Evolutionary conservation across 92 coral and sea anemone species (phyloP).

Genomic region (Parazoanthus atlanticus): DNA sequence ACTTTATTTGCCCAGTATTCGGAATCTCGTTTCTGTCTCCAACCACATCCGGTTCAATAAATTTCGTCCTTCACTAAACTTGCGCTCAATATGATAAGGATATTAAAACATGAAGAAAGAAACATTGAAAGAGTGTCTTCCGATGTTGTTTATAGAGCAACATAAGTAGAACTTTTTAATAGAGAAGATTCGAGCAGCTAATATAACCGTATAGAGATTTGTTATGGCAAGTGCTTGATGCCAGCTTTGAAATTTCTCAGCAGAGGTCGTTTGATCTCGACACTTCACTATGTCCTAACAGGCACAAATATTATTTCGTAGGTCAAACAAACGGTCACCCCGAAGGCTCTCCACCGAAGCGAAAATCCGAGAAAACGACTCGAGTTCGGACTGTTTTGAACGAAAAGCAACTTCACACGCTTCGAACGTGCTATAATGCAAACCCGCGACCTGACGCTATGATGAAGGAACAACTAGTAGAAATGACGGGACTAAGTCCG

Average conservation of each 20-base stretch:
- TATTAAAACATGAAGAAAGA: slow-evolving; percentile 1
- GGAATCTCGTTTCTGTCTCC: slow-evolving; percentile 57
- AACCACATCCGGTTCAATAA: slow-evolving; percentile 70
- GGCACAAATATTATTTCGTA: slow-evolving; percentile 46
- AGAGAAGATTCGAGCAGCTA: background rate
- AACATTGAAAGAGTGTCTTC: background rate
- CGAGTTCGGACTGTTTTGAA: slow-evolving; percentile 96
- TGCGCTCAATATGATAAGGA: slow-evolving; percentile 33
- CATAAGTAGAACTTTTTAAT: background rate
- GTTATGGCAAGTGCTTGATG: background rate
- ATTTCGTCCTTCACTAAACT: slow-evolving; percentile 39
- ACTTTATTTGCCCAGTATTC: slow-evolving; percentile 40
- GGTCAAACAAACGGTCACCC: slow-evolving; percentile 82
- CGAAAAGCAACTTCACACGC: slow-evolving; percentile 96
- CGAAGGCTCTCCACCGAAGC: slow-evolving; percentile 67
- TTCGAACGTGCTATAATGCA: slow-evolving; percentile 95
- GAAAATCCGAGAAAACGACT: slow-evolving; percentile 79
- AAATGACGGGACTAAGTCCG: slow-evolving; percentile 98
- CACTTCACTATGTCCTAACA: slow-evolving; percentile 19
- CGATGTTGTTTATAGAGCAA: background rate
- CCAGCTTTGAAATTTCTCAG: background rate
- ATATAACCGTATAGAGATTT: slow-evolving; percentile 9
- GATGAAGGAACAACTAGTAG: slow-evolving; percentile 99
- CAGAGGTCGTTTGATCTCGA: slow-evolving; percentile 34
- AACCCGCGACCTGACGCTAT: slow-evolving; percentile 99